Evolutionary conservation across 2,113 vertebrate genomes (phyloP).

Genomic region (Circaetus gallicus): DNA sequence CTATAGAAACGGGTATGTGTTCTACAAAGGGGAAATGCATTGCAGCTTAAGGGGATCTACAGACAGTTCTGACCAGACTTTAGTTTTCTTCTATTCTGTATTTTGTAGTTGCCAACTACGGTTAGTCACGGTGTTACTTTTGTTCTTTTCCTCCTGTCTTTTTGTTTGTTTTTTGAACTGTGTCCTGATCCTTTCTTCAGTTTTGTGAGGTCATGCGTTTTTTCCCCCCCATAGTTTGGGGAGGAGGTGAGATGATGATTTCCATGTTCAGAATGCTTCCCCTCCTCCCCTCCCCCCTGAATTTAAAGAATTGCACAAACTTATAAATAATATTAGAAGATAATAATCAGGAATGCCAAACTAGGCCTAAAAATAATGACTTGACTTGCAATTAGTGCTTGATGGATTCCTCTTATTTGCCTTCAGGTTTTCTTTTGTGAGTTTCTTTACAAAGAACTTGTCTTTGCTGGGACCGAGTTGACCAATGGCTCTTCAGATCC

Average conservation of each 20-base stretch:
- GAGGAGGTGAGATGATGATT: not conserved
- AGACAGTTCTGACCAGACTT: not conserved
- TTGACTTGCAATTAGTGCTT: not conserved
- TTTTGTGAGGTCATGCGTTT: not conserved
- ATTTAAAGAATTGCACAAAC: not conserved
- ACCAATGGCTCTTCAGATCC: not conserved
- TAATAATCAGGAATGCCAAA: not conserved
- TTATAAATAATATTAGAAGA: not conserved
- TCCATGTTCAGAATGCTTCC: not conserved
- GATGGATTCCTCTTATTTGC: not conserved
- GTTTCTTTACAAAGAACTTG: not conserved
- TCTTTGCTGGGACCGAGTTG: not conserved
- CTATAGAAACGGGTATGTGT: not conserved
- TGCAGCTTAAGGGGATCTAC: not conserved
- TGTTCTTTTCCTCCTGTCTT: not conserved
- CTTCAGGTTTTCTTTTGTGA: not conserved
- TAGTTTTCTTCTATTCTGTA: not conserved
- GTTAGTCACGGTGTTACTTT: not conserved
- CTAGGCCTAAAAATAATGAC: not conserved
- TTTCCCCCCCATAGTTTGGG: not conserved
- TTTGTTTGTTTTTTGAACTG: not conserved
- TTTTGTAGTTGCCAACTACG: not conserved
- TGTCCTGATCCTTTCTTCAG: not conserved
- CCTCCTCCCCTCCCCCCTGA: too few species aligned
- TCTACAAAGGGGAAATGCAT: not conserved